phyloP scores from a whole-genome alignment of 2,113 vertebrate genomes.

The Myotis yumanensis region DNA sequence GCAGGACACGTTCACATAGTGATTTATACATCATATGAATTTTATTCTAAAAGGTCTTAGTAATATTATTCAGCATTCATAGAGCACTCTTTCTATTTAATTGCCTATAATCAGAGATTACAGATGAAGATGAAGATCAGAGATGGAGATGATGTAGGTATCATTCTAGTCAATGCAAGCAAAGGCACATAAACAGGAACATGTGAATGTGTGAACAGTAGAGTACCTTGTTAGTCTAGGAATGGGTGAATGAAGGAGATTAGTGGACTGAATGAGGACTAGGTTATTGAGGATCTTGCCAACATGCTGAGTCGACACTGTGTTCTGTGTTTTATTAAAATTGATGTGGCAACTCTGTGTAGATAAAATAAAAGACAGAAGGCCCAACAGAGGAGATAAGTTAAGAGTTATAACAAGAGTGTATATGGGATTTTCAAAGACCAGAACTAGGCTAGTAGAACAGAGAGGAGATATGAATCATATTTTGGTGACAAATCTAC shows the following conservation, averaged over 20 bases:
- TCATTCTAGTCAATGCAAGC: neutral
- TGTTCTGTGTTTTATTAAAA: neutral
- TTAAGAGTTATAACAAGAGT: neutral
- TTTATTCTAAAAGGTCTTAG: neutral
- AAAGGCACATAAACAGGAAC: neutral
- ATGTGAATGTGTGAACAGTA: neutral
- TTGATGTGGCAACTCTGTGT: neutral
- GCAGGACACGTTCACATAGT: neutral
- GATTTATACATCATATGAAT: neutral
- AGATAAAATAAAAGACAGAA: neutral
- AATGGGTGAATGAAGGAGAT: neutral
- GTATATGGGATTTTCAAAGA: neutral
- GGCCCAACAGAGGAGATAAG: neutral
- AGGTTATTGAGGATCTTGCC: neutral
- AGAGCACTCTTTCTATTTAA: neutral
- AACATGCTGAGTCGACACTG: neutral
- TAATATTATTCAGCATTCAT: neutral
- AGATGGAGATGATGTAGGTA: neutral
- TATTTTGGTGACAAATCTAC: neutral
- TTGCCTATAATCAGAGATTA: neutral
- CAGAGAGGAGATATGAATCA: neutral
- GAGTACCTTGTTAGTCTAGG: neutral
- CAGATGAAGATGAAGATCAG: neutral
- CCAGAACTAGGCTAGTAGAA: neutral
- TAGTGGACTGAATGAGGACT: neutral